A percentile compares a stretch with the other conserved stretches of the same genome.
These are phyloP conservation scores for Aurelia coerulea DNA, from an alignment of 30 jellyfish, hydroid and myxozoan genomes.

Conservation along the genomic window DNA sequence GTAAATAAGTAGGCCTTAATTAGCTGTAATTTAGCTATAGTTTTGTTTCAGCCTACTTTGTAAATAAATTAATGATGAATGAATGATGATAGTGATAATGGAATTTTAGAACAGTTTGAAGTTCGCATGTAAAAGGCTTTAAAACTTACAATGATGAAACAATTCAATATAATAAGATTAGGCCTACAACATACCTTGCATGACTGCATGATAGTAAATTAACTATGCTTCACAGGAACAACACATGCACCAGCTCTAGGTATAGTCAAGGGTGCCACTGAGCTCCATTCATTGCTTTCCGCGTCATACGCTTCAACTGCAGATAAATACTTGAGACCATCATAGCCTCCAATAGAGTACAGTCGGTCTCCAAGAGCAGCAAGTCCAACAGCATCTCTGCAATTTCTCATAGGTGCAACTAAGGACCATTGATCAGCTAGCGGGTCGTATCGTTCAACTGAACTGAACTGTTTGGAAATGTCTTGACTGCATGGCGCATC, in stretches of 20 bases:
- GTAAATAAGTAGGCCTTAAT: no score
- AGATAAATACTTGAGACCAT: slow-evolving; percentile 82
- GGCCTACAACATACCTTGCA: no score
- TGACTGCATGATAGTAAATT: background rate
- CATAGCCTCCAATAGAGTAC: slow-evolving; percentile 97
- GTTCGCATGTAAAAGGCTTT: no score
- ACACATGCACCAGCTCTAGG: slow-evolving; percentile 99
- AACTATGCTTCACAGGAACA: slow-evolving; percentile 78
- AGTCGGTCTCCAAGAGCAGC: slow-evolving; percentile 95
- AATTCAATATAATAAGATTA: no score
- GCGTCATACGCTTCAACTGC: slow-evolving; percentile 98
- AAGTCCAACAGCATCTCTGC: slow-evolving; percentile 98
- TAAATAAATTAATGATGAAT: no score
- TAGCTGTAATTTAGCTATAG: no score
- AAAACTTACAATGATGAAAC: no score
- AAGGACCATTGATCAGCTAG: slow-evolving; percentile 93
- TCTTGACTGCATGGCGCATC: slow-evolving; percentile 93
- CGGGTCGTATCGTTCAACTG: slow-evolving; percentile 95
- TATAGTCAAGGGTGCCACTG: slow-evolving; percentile 82
- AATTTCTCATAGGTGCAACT: slow-evolving; percentile 85
- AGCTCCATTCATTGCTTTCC: slow-evolving; percentile 87
- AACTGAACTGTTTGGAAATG: slow-evolving; percentile 86
- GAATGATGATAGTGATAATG: no score
- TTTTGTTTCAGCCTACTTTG: no score
- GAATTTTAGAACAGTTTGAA: no score